Percentiles rank a stretch among this genome's conserved stretches.
Conservation (phyloP, 2,888 invertebrate genomes). For the Pachycephus smyrnensis region DNA sequence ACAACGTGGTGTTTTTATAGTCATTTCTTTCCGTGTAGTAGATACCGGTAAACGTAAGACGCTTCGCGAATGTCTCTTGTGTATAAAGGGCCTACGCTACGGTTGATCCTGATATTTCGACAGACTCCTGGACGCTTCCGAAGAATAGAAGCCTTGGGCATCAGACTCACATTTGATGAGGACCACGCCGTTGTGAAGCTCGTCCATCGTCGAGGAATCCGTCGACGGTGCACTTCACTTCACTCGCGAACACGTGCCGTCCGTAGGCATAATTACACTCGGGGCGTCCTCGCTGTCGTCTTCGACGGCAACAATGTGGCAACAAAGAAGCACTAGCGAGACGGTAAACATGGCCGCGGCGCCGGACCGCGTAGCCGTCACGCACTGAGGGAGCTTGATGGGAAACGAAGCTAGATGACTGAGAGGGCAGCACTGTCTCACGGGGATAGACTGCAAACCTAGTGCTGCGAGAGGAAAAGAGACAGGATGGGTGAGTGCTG, state of each 20-base stretch:
- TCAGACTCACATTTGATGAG: conserved; percentile 79
- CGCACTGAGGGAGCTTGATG: conserved; percentile 52
- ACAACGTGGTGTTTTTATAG: not conserved
- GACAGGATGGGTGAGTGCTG: conserved; percentile 12
- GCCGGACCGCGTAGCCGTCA: conserved; percentile 41
- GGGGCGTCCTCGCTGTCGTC: conserved; percentile 4
- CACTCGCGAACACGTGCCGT: conserved; percentile 17
- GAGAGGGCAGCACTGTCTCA: conserved; percentile 1
- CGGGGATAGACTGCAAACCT: not conserved
- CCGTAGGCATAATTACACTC: conserved; percentile 39
- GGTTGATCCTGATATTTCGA: not conserved
- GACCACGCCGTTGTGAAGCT: conserved; percentile 78
- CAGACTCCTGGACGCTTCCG: not conserved
- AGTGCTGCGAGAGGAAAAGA: conserved; percentile 24
- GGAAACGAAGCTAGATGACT: not conserved
- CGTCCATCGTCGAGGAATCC: conserved; percentile 71
- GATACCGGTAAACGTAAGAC: not conserved
- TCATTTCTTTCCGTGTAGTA: not conserved
- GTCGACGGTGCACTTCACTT: conserved; percentile 2
- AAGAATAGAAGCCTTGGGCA: conserved; percentile 10
- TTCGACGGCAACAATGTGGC: conserved; percentile 32
- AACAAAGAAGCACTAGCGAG: conserved; percentile 38
- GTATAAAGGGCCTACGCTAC: not conserved
- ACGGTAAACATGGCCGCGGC: conserved; percentile 47
- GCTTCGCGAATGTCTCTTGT: not conserved